These are phyloP conservation scores for Pseudobourletiella spinata DNA, from an alignment of 1,140 invertebrate species.

Conservation along the genomic window DNA sequence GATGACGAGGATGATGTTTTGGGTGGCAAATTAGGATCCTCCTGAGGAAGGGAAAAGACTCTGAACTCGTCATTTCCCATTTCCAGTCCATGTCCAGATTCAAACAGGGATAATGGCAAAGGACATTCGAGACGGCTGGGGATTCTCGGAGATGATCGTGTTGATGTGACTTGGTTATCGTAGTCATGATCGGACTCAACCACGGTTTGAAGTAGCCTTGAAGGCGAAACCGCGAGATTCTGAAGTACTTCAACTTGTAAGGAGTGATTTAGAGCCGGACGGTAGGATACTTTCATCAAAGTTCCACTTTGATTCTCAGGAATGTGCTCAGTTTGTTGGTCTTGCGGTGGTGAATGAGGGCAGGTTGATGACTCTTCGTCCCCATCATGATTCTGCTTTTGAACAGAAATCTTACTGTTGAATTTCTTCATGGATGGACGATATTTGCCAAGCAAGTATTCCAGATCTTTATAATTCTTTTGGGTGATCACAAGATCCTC, in stretches of 20 bases:
- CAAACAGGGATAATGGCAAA: neutral
- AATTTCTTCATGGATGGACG: neutral
- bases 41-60: neutral
- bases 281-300: neutral
- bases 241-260: neutral
- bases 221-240: neutral
- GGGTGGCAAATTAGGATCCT: neutral
- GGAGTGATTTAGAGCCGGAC: neutral
- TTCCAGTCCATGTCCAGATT: neutral
- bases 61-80: no score
- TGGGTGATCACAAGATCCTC: neutral
- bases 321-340: no score
- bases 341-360: no score
- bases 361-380: no score
- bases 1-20: no score
- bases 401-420: neutral
- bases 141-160: neutral
- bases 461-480: constrained; percentile 4
- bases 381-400: neutral
- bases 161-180: neutral
- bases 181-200: neutral
- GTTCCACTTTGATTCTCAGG: neutral
- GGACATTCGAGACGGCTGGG: neutral
- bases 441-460: neutral
- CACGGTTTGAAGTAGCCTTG: neutral